Evolutionary conservation across 1,140 invertebrate species (phyloP).

Genomic region (Brachionus plicatilis): DNA sequence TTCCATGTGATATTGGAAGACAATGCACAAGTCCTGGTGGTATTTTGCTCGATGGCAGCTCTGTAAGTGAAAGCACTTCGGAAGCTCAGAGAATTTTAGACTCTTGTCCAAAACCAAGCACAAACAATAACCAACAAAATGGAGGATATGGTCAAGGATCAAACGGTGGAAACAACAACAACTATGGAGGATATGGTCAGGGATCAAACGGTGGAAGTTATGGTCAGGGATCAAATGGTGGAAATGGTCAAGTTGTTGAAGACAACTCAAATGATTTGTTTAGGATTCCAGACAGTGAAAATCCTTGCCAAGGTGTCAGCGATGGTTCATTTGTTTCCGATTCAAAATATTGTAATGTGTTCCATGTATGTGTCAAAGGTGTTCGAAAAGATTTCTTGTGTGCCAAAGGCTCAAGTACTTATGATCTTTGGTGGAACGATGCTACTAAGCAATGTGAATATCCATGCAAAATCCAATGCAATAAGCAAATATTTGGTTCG

Average conservation of each 20-base stretch:
- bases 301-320: not conserved
- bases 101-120: conserved; percentile 16
- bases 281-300: conserved; percentile 13
- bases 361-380: conserved; percentile 36
- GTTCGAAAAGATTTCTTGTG: conserved; percentile 26
- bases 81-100: conserved; percentile 10
- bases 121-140: not conserved
- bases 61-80: not conserved
- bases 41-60: not conserved
- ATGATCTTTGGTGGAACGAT: conserved; percentile 41
- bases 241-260: not conserved
- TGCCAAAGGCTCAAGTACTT: conserved; percentile 20
- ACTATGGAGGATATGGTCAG: too few species aligned
- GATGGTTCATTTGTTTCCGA: conserved; percentile 27
- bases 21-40: conserved; percentile 32
- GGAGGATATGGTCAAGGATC: not conserved
- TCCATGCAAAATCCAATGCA: conserved; percentile 36
- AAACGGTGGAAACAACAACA: not conserved
- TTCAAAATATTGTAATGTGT: conserved; percentile 35
- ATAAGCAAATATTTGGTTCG: not conserved
- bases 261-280: conserved; percentile 29
- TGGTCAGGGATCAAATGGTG: not conserved
- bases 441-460: conserved; percentile 34
- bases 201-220: too few species aligned
- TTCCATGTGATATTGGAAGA: conserved; percentile 34